These are phyloP conservation scores for Drosophila kambysellisi DNA, from an alignment of 2,888 invertebrate genomes.

Conservation along the genomic window DNA sequence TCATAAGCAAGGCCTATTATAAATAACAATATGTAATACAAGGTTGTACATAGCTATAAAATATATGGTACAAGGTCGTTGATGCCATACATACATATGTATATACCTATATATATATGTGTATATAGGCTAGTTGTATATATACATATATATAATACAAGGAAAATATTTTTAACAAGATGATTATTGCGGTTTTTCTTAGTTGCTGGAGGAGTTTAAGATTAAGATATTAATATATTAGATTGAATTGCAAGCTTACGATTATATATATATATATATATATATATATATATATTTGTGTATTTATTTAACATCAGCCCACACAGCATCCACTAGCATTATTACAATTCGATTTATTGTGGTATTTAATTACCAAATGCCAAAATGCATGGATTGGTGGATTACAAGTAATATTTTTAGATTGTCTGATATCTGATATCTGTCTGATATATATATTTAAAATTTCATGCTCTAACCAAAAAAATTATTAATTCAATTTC, in stretches of 20 bases:
- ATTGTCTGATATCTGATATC: neutral
- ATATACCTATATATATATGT: neutral
- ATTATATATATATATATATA: too few relatives aligned
- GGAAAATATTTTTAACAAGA: neutral
- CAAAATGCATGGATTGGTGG: neutral
- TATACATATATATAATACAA: neutral
- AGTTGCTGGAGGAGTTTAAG: neutral
- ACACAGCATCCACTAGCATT: too few relatives aligned
- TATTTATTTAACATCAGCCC: too few relatives aligned
- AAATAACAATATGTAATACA: conserved; percentile 1
- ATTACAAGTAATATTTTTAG: neutral
- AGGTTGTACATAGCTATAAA: conserved; percentile 7
- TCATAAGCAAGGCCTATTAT: neutral
- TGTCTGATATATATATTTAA: neutral
- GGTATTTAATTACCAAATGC: neutral
- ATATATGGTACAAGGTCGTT: neutral
- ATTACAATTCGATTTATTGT: neutral
- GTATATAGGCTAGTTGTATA: neutral
- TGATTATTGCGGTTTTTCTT: neutral
- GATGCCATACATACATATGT: neutral
- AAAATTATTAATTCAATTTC: conserved; percentile 19
- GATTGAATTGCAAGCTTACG: too few relatives aligned
- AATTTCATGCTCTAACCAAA: neutral
- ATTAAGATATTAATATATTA: too few relatives aligned
- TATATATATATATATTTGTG: too few relatives aligned